Evolutionary conservation across 2,888 invertebrate genomes (phyloP), one percentile per base, ranked within the genome.

Genomic region (Dusona sp.): DNA sequence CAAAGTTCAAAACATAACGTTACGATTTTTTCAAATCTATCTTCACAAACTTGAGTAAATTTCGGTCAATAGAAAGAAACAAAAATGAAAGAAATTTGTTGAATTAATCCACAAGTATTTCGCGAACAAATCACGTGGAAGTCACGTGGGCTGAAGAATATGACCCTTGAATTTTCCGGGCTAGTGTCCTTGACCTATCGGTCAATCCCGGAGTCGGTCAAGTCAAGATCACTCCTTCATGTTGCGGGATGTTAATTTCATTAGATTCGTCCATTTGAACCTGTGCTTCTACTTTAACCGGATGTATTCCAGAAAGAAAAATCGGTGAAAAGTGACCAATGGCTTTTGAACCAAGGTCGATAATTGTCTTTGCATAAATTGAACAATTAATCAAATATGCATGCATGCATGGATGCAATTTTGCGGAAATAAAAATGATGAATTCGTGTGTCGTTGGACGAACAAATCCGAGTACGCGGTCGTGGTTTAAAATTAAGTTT

Each of bases 401-500:
- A 61, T 9, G 51, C 4, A 48, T n/a, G 29, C 29, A 61, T 9
- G 51, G 1, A 48, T n/a, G 51, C 51, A n/a, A n/a, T 72, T 72
- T 79, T 48, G 70, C 48, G 36, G 65, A 77, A 77, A 77, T 22
- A 54, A 57, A 67, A 77, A 78, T 64, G 70, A 64, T 72, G 25
- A 57, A 72, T 19, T 65, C 36, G 65, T 65, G 36, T n/a, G 48
- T 61, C 38, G 22, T 25, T 16, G 73, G 38, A 65, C 51, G 38
- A 16, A 61, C 54, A 80, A 80, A 36, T 36, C 45, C 36, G 73
- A 81, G 83, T 87, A 80, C 83, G 61, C 61, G 82, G 84, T 87
- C 84, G 87, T n/a, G 84, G 90, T 92, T 92, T 92, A 92, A 92
- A 91, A 91, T 92, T 91, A 92, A 91, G 88, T 89, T 90, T 89